These are phyloP conservation scores for Delichon dasypus DNA, from an alignment of 2,797 vertebrate species.

Conservation along the genomic window DNA sequence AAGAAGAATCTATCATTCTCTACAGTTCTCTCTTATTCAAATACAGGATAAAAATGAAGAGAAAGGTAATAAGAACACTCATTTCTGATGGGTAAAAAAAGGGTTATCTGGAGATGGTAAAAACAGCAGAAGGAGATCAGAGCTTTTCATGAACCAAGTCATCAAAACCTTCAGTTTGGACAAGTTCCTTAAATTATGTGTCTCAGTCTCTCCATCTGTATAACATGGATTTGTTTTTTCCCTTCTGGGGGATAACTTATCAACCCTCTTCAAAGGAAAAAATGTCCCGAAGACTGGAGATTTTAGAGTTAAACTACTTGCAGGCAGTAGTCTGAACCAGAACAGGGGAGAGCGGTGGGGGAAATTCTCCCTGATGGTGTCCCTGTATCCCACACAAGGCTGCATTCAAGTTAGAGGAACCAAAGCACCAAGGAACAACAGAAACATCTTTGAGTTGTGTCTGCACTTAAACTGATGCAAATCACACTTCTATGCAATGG, in stretches of 20 bases:
- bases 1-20: conserved; percentile 45
- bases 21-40: conserved; percentile 38
- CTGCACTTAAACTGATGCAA: background rate
- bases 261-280: background rate
- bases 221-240: background rate
- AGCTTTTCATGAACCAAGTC: background rate
- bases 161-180: background rate
- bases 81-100: background rate
- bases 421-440: background rate
- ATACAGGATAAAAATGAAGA: background rate
- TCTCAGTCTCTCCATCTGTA: background rate
- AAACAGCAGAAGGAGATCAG: background rate
- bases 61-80: background rate
- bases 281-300: background rate
- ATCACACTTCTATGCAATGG: background rate
- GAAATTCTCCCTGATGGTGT: background rate
- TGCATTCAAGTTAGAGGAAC: background rate
- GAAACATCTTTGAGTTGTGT: background rate
- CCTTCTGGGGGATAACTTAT: background rate
- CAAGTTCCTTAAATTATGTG: background rate
- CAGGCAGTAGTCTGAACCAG: background rate
- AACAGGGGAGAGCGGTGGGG: background rate
- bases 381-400: background rate
- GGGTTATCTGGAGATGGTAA: background rate
- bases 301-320: background rate